Percentiles rank a stretch among this genome's conserved stretches.
phyloP scores from a whole-genome alignment of 2,797 vertebrate genomes.

The Octomys mimax region DNA sequence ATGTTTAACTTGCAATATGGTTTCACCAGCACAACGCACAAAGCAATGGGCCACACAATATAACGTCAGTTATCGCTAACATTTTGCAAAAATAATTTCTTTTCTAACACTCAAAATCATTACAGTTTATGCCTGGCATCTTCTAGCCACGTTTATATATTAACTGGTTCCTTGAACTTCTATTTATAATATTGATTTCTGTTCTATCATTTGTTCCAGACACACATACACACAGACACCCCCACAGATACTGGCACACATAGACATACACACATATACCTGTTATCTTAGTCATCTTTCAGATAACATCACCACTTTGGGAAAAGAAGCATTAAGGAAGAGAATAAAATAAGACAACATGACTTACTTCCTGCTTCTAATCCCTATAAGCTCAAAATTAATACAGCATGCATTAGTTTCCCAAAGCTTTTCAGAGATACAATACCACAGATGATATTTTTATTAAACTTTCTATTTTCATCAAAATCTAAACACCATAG shows the following conservation, averaged over 20 bases:
- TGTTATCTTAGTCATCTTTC: not conserved
- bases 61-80: not conserved
- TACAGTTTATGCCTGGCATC: not conserved
- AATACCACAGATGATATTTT: slow-evolving; percentile 73
- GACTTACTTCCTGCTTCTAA: not conserved
- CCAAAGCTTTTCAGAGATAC: slow-evolving; percentile 78
- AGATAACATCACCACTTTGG: not conserved
- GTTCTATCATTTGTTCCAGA: not conserved
- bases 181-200: not conserved
- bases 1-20: not conserved
- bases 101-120: slow-evolving; percentile 4
- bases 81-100: not conserved
- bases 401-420: not conserved
- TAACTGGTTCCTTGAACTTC: not conserved
- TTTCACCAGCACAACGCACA: not conserved
- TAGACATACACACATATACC: not conserved
- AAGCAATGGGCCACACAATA: not conserved
- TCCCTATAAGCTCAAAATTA: slow-evolving; percentile 2
- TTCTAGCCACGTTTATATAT: not conserved
- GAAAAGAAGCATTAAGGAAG: not conserved
- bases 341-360: slow-evolving; percentile 2
- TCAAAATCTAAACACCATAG: not conserved
- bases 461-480: slow-evolving; percentile 19
- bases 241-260: not conserved
- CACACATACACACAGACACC: too few species aligned